Percentiles rank a stretch among this genome's conserved stretches.
These are phyloP conservation scores for Drosophila orosa DNA, from an alignment of 1,140 invertebrate genomes.

Conservation along the genomic window DNA sequence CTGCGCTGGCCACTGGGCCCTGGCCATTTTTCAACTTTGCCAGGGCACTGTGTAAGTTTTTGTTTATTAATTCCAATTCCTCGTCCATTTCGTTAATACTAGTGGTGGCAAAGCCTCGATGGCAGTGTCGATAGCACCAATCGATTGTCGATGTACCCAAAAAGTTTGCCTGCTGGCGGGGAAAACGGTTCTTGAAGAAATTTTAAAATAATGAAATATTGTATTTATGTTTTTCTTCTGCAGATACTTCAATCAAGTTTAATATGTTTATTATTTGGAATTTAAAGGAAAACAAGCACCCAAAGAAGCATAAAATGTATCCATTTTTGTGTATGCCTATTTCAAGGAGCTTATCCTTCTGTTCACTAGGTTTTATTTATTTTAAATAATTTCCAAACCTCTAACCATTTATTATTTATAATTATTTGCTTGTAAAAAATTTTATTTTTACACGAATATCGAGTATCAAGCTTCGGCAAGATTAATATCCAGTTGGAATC, in stretches of 20 bases:
- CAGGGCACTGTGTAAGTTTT: constrained; percentile 41
- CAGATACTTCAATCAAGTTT: not conserved
- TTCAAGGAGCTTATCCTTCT: not conserved
- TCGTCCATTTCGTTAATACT: constrained; percentile 48
- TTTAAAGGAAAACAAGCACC: too few species aligned
- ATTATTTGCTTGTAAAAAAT: not conserved
- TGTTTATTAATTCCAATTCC: constrained; percentile 54
- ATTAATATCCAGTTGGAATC: constrained; percentile 84
- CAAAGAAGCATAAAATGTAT: not conserved
- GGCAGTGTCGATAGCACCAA: not conserved
- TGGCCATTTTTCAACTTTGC: constrained; percentile 21
- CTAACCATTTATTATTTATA: not conserved
- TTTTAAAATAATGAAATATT: not conserved
- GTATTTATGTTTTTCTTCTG: not conserved
- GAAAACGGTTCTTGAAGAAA: not conserved
- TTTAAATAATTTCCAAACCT: not conserved
- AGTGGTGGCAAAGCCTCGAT: not conserved
- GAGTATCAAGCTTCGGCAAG: not conserved
- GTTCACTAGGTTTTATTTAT: not conserved
- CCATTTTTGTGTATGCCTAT: too few species aligned
- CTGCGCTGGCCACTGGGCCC: not conserved
- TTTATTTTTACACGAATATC: not conserved
- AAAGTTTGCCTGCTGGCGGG: not conserved
- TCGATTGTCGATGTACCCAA: not conserved
- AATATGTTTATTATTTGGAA: too few species aligned